Conservation (phyloP, 2,113 vertebrate species). For the Melanostigma gelatinosum region DNA sequence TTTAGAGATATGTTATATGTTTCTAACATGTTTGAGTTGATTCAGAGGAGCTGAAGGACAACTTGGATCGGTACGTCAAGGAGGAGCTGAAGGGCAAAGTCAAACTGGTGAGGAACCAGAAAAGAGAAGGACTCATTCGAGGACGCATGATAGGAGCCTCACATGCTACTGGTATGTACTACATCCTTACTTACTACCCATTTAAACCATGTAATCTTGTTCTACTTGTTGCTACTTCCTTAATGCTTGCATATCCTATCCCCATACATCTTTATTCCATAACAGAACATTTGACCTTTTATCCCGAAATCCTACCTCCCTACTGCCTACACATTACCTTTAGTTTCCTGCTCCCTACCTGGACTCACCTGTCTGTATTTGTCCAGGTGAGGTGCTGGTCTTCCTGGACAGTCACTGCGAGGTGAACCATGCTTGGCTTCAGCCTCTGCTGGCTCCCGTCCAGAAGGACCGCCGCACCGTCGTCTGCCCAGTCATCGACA, state of each 20-base stretch:
- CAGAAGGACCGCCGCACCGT: slow-evolving; percentile 84
- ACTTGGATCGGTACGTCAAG: slow-evolving; percentile 85
- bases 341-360: neutral
- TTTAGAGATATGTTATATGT: no score
- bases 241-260: neutral
- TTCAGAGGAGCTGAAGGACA: slow-evolving; percentile 91
- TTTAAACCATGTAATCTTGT: neutral
- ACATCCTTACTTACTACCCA: neutral
- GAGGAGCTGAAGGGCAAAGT: slow-evolving; percentile 86
- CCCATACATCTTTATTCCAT: neutral
- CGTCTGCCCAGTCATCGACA: slow-evolving; percentile 97
- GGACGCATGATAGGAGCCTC: slow-evolving; percentile 96
- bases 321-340: neutral
- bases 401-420: slow-evolving; percentile 99
- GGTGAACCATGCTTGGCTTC: slow-evolving; percentile 92
- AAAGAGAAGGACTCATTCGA: slow-evolving; percentile 93
- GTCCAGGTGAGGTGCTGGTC: slow-evolving; percentile 91
- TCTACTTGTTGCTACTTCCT: neutral
- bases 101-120: slow-evolving; percentile 90
- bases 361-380: neutral
- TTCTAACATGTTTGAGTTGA: neutral
- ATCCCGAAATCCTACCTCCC: neutral
- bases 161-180: slow-evolving; percentile 88
- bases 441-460: slow-evolving; percentile 89
- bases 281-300: neutral